Conservation (phyloP, 2,888 invertebrate species). For the Byasa hedistus region DNA sequence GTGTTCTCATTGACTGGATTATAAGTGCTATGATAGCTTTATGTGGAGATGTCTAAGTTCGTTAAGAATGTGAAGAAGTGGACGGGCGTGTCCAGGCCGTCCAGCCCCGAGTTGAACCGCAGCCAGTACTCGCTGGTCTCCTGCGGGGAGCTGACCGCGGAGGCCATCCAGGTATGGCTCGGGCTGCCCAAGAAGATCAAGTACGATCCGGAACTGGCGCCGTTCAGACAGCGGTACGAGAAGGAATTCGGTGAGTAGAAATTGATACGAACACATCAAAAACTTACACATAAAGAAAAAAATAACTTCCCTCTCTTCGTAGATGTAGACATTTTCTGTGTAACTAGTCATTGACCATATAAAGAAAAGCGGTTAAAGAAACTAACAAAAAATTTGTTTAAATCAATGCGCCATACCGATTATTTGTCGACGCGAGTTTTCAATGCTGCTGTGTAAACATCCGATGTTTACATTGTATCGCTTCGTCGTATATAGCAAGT, state of each 20-base stretch:
- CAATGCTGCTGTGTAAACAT: too few relatives aligned
- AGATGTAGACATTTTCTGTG: too few relatives aligned
- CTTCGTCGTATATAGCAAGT: too few relatives aligned
- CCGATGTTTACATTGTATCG: too few relatives aligned
- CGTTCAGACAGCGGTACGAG: slow-evolving; percentile 78
- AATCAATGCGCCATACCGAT: too few relatives aligned
- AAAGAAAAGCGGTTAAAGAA: too few relatives aligned
- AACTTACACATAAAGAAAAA: too few relatives aligned
- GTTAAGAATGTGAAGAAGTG: slow-evolving; percentile 54
- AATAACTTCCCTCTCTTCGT: too few relatives aligned
- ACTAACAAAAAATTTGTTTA: too few relatives aligned
- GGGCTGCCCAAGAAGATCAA: slow-evolving; percentile 83
- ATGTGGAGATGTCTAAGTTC: slow-evolving; percentile 50
- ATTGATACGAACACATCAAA: too few relatives aligned
- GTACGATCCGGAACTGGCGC: slow-evolving; percentile 82
- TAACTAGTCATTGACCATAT: too few relatives aligned
- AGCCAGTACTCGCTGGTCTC: slow-evolving; percentile 73
- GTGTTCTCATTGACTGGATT: not conserved
- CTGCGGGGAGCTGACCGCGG: slow-evolving; percentile 77
- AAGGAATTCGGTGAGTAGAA: slow-evolving; percentile 64
- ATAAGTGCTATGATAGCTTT: slow-evolving; percentile 14
- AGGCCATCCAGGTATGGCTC: slow-evolving; percentile 82
- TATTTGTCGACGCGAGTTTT: too few relatives aligned
- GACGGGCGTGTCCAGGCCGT: slow-evolving; percentile 52
- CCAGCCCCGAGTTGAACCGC: slow-evolving; percentile 66